Evolutionary conservation across 2,888 invertebrate species (phyloP).

Genomic region (Sphinx pinastri): DNA sequence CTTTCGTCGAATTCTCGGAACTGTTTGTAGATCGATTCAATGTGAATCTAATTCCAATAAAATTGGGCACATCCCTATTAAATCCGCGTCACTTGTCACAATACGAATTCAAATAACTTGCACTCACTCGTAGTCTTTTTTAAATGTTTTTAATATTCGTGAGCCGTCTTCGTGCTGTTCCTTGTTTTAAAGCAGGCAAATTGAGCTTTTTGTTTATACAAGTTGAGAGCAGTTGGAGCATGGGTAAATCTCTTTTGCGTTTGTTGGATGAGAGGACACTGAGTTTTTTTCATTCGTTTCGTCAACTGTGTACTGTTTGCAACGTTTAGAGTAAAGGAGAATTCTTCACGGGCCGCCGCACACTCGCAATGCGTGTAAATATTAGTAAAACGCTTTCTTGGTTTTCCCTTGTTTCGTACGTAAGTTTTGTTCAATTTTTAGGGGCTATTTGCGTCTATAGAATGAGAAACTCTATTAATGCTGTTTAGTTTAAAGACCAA

Average conservation of each 20-base stretch:
- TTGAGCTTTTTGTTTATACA: constrained; percentile 80
- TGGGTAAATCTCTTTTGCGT: constrained; percentile 80
- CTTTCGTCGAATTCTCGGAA: too few species aligned
- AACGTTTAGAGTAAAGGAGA: constrained; percentile 49
- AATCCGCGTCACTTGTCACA: constrained; percentile 60
- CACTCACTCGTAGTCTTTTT: constrained; percentile 68
- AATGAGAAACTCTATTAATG: too few species aligned
- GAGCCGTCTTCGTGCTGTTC: constrained; percentile 73
- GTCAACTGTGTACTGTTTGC: constrained; percentile 73
- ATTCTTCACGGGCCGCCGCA: constrained; percentile 66
- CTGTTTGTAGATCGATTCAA: too few species aligned
- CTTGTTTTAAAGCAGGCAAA: constrained; percentile 76
- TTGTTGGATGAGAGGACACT: constrained; percentile 72
- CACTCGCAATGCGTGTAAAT: constrained; percentile 75
- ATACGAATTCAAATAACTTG: constrained; percentile 74
- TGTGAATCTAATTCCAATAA: constrained; percentile 4
- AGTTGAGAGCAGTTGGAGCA: constrained; percentile 80
- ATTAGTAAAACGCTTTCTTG: constrained; percentile 47
- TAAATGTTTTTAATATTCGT: constrained; percentile 81
- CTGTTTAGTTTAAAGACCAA: too few species aligned
- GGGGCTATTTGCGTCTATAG: constrained; percentile 46
- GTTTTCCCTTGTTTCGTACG: constrained; percentile 49
- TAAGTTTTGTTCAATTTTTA: constrained; percentile 56
- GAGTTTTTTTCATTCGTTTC: constrained; percentile 74
- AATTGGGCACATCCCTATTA: constrained; percentile 4